Evolutionary conservation across 2,888 invertebrate genomes (phyloP), one percentile per base, ranked within the genome.

Genomic region (Altica lythri): DNA sequence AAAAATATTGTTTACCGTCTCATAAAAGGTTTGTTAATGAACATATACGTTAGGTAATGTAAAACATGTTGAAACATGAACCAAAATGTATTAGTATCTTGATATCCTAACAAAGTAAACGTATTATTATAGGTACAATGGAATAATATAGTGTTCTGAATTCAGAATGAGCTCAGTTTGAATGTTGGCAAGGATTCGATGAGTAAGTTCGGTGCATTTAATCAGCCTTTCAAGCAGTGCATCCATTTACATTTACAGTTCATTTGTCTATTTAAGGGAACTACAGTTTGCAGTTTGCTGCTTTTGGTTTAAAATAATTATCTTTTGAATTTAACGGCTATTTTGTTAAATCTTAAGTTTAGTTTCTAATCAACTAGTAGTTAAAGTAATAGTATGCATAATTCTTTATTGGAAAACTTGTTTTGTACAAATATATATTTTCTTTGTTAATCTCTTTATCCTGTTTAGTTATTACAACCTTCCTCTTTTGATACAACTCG

Each of bases 161-260:
- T 46, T 35, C 12, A 14, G 22, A 35, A 35, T 46, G 13, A 19
- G 17, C 35, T 22, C 18, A 17, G 35, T 16, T 12, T 19, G 18
- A 5, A 8, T 14, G 25, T 8, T 16, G 10, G 9, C 6, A 10
- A 4, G 32, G 12, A 12, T n/a, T n/a, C n/a, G n/a, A n/a, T n/a
- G n/a, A n/a, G n/a, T 13, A 32, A 17, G 18, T 29, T 29, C 14
- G 9, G 12, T 34, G 46, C 46, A 46, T 46, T 46, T 35, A 46
- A 46, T 46, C 46, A 46, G 35, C 30, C 22, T 14, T 12, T 34
- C 46, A 35, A 35, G 46, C 17, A 19, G 25, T 46, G 46, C 45
- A 45, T 34, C 13, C 35, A 46, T 35, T 35, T 34, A n/a, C 35
- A 46, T 35, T 35, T 46, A 46, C 46, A 35, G 46, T 46, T 46